Percentiles rank a stretch among this genome's conserved stretches.
These are phyloP conservation scores for Drosophila limbata DNA, from an alignment of 2,888 invertebrate species.

Conservation along the genomic window DNA sequence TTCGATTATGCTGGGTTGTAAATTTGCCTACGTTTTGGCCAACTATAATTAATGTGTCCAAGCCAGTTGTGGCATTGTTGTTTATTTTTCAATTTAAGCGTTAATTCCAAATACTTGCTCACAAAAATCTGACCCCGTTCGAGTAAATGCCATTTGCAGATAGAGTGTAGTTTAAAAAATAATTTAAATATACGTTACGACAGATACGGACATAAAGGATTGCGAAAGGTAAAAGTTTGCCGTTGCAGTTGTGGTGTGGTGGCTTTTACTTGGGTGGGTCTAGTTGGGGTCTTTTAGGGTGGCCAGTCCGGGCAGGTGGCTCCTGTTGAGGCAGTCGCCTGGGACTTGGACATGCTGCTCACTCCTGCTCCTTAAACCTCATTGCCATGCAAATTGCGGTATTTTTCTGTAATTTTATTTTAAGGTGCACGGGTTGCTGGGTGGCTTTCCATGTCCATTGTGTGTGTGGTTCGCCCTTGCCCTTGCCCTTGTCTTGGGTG, in stretches of 20 bases:
- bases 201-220: not conserved
- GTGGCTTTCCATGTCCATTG: constrained; percentile 6
- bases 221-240: constrained; percentile 47
- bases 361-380: constrained; percentile 36
- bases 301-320: constrained; percentile 30
- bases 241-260: constrained; percentile 28
- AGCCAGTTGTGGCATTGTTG: constrained; percentile 9
- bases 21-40: not conserved
- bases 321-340: constrained; percentile 4
- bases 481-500: constrained; percentile 21
- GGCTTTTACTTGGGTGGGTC: constrained; percentile 8
- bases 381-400: constrained; percentile 76
- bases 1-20: not conserved
- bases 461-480: constrained; percentile 21
- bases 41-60: constrained; percentile 28
- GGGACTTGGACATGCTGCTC: constrained; percentile 21
- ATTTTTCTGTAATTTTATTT: constrained; percentile 73
- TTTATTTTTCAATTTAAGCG: constrained; percentile 12
- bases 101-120: constrained; percentile 44
- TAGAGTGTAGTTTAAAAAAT: not conserved
- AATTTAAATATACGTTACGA: constrained; percentile 12
- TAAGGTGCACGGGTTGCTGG: constrained; percentile 31
- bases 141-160: constrained; percentile 52
- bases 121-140: constrained; percentile 44
- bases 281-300: constrained; percentile 17